Evolutionary conservation across 2,113 vertebrate genomes (phyloP).

Genomic region (Melanostigma gelatinosum): DNA sequence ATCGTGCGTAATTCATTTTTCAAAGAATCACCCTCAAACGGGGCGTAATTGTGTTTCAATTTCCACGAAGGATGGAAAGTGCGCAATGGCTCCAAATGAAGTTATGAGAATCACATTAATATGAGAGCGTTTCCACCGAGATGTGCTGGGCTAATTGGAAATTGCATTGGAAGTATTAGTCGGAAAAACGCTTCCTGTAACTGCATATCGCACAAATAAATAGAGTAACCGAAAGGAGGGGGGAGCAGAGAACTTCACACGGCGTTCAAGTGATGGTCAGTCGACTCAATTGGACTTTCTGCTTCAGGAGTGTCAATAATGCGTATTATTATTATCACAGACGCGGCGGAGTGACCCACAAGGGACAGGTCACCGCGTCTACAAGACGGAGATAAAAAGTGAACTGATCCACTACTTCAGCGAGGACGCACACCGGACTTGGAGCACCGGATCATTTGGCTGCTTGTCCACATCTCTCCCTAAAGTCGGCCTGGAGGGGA

Average conservation of each 20-base stretch:
- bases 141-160: constrained; percentile 61
- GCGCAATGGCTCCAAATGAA: constrained; percentile 59
- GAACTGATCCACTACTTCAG: constrained; percentile 47
- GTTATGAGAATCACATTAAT: constrained; percentile 50
- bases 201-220: constrained; percentile 70
- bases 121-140: constrained; percentile 59
- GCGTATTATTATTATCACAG: constrained; percentile 71
- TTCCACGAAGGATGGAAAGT: constrained; percentile 54
- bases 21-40: constrained; percentile 54
- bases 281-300: constrained; percentile 62
- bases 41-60: constrained; percentile 39
- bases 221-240: constrained; percentile 70
- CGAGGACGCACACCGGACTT: constrained; percentile 63
- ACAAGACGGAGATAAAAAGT: constrained; percentile 82
- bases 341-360: constrained; percentile 74
- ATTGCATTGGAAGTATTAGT: constrained; percentile 76
- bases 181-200: constrained; percentile 76
- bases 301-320: constrained; percentile 60
- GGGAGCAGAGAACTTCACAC: constrained; percentile 54
- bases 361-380: constrained; percentile 84
- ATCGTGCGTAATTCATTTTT: constrained; percentile 64
- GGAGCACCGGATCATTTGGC: constrained; percentile 35
- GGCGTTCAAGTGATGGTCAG: constrained; percentile 68
- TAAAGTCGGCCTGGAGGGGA: constrained; percentile 48
- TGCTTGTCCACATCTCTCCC: constrained; percentile 58